Evolutionary conservation across 2,113 vertebrate genomes (phyloP).

Genomic region (Steatornis caripensis): DNA sequence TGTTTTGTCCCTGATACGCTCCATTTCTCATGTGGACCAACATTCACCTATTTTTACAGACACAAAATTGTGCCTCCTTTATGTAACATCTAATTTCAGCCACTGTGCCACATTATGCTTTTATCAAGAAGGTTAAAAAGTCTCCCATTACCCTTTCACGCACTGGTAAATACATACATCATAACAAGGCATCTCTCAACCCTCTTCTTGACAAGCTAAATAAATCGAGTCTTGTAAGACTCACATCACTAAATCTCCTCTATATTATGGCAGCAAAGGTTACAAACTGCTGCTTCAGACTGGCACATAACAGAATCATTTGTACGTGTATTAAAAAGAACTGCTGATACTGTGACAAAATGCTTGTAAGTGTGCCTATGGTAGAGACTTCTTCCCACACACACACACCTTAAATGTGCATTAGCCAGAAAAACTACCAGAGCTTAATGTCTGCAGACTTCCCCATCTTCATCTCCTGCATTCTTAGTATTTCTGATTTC

Average conservation of each 20-base stretch:
- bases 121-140: background rate
- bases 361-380: background rate
- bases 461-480: background rate
- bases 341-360: background rate
- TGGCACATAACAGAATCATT: background rate
- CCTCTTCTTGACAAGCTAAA: background rate
- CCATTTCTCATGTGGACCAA: background rate
- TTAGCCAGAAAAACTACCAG: background rate
- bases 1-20: background rate
- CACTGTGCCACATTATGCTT: rapidly evolving
- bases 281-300: background rate
- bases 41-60: background rate
- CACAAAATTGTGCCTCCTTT: background rate
- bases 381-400: background rate
- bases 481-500: background rate
- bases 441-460: background rate
- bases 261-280: background rate
- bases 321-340: background rate
- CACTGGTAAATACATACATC: background rate
- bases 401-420: background rate
- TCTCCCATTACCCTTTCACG: background rate
- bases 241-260: background rate
- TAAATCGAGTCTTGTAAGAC: background rate
- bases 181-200: background rate
- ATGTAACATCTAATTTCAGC: background rate